Evolutionary conservation across 2,888 invertebrate species (phyloP).

Genomic region (Metalampra italica): DNA sequence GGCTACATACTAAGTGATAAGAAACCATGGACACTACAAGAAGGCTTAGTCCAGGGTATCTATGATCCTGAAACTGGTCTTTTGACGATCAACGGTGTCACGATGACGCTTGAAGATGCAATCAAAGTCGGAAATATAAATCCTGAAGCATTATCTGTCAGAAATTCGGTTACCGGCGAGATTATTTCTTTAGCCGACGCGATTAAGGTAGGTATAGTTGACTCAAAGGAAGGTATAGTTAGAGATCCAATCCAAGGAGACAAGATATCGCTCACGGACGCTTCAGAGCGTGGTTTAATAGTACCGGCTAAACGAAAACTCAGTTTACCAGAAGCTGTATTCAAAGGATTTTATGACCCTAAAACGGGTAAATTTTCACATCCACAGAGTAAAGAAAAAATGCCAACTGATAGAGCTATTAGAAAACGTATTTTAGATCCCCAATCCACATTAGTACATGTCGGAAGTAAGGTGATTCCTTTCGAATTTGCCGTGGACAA

Average conservation of each 20-base stretch:
- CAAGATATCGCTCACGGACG: conserved; percentile 88
- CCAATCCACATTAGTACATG: conserved; percentile 90
- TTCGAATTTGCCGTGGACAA: conserved; percentile 90
- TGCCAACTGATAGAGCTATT: conserved; percentile 90
- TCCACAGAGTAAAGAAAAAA: conserved; percentile 86
- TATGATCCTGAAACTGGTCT: conserved; percentile 87
- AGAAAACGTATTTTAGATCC: conserved; percentile 90
- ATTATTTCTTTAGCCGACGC: conserved; percentile 89
- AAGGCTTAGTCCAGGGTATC: conserved; percentile 88
- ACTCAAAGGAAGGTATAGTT: conserved; percentile 88
- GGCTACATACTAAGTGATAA: conserved; percentile 88
- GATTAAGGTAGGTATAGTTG: conserved; percentile 85
- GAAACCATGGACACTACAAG: conserved; percentile 89
- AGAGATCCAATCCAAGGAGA: conserved; percentile 86
- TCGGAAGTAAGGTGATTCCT: conserved; percentile 88
- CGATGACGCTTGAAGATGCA: conserved; percentile 85
- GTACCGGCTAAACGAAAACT: conserved; percentile 90
- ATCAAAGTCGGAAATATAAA: conserved; percentile 87
- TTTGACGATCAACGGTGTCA: conserved; percentile 83
- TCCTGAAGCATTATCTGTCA: conserved; percentile 85
- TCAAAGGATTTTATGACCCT: conserved; percentile 93
- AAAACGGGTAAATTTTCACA: conserved; percentile 89
- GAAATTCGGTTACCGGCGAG: conserved; percentile 88
- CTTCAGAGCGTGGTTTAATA: conserved; percentile 89
- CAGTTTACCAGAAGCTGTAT: conserved; percentile 92